A percentile compares a stretch with the other conserved stretches of the same genome.
Evolutionary conservation across 1,140 invertebrate genomes (phyloP).

Genomic region (Metaphire vulgaris): DNA sequence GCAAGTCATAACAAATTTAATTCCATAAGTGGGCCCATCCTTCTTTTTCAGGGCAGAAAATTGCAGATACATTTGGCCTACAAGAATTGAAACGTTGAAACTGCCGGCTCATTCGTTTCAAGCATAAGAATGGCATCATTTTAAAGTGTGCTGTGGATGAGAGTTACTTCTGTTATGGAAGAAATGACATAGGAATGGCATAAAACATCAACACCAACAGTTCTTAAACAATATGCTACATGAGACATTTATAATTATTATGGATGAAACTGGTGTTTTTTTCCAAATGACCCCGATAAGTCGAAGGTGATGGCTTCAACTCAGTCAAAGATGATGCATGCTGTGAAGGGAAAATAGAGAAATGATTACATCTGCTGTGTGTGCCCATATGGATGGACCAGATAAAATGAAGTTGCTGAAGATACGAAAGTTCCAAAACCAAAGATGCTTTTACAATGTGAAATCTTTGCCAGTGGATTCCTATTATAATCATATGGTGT

Average conservation of each 20-base stretch:
- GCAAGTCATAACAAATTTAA: background rate
- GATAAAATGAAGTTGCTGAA: slow-evolving; percentile 37
- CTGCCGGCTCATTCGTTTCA: background rate
- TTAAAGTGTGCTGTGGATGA: background rate
- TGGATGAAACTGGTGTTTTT: slow-evolving; percentile 25
- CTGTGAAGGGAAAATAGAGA: slow-evolving; percentile 34
- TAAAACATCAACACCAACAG: background rate
- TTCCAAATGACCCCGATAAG: slow-evolving; percentile 11
- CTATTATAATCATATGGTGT: slow-evolving; percentile 48
- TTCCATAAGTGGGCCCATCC: background rate
- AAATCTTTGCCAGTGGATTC: slow-evolving; percentile 48
- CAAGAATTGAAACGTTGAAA: background rate
- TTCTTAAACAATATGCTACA: background rate
- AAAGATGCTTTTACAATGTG: slow-evolving; percentile 50
- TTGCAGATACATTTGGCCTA: slow-evolving; percentile 3
- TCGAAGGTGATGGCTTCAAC: no score
- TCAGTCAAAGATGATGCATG: slow-evolving; percentile 45
- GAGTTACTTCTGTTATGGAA: background rate
- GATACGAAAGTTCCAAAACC: slow-evolving; percentile 52
- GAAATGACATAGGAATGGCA: background rate
- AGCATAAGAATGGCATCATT: background rate
- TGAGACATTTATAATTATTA: slow-evolving; percentile 21
- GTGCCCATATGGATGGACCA: slow-evolving; percentile 32
- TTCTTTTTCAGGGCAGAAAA: background rate
- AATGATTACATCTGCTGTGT: slow-evolving; percentile 33